phyloP scores from a whole-genome alignment of 2,113 vertebrate species.

The Arvicanthis niloticus region DNA sequence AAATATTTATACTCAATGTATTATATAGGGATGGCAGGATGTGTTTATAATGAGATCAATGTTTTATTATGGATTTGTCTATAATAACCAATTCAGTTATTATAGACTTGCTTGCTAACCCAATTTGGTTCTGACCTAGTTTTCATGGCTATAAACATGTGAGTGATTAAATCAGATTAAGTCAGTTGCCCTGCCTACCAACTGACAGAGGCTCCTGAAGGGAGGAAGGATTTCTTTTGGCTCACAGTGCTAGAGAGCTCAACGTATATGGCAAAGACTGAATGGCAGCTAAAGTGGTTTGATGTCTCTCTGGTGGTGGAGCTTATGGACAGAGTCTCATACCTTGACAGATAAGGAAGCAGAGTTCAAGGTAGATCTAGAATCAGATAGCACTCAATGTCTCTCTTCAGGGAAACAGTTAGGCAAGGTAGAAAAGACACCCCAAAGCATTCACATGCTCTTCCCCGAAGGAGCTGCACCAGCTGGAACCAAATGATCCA shows the following conservation, averaged over 20 bases:
- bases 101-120: background rate
- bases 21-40: background rate
- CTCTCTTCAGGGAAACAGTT: background rate
- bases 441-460: background rate
- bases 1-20: background rate
- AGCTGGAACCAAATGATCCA: background rate
- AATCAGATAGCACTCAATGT: background rate
- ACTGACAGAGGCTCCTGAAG: background rate
- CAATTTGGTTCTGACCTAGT: constrained; percentile 24
- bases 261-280: background rate
- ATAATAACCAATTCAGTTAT: background rate
- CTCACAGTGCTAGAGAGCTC: background rate
- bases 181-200: background rate
- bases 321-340: background rate
- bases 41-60: background rate
- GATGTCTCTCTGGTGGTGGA: background rate
- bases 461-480: background rate
- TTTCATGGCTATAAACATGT: background rate
- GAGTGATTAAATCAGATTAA: background rate
- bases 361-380: background rate
- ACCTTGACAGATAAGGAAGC: background rate
- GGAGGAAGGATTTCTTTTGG: background rate
- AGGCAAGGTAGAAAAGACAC: background rate
- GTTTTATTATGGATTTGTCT: background rate
- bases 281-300: background rate